Conservation (phyloP, 2,113 vertebrate species). For the Neogobius melanostomus region DNA sequence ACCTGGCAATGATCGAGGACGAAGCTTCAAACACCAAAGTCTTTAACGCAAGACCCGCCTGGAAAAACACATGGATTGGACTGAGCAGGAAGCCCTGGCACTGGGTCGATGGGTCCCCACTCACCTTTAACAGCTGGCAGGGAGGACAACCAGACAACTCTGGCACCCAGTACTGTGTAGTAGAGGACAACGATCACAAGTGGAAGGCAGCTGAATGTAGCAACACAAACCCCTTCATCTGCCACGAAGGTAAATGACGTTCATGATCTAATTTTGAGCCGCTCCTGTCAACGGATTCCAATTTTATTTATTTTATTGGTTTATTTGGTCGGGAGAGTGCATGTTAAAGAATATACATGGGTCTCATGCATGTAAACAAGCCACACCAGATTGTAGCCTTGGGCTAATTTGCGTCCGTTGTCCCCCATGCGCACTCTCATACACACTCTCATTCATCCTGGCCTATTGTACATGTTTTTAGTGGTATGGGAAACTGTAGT, state of each 20-base stretch:
- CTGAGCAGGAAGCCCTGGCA: neutral
- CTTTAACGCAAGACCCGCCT: neutral
- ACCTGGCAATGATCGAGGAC: neutral
- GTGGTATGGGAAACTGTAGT: no score
- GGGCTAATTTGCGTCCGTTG: no score
- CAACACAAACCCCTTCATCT: neutral
- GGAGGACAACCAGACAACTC: no score
- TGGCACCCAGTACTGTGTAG: neutral
- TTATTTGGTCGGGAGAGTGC: no score
- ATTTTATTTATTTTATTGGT: no score
- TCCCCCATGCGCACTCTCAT: no score
- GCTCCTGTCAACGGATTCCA: no score
- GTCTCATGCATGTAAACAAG: no score
- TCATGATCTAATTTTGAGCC: neutral
- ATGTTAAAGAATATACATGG: no score
- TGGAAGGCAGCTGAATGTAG: neutral
- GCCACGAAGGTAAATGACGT: neutral
- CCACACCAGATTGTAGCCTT: no score
- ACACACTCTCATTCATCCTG: no score
- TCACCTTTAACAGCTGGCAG: neutral
- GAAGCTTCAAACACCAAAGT: neutral
- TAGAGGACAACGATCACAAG: neutral
- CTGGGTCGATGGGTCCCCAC: neutral
- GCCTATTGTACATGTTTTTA: no score
- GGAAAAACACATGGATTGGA: neutral